These are phyloP conservation scores for Leptarthrus brevirostris DNA, from an alignment of 2,888 invertebrate species.

Conservation along the genomic window DNA sequence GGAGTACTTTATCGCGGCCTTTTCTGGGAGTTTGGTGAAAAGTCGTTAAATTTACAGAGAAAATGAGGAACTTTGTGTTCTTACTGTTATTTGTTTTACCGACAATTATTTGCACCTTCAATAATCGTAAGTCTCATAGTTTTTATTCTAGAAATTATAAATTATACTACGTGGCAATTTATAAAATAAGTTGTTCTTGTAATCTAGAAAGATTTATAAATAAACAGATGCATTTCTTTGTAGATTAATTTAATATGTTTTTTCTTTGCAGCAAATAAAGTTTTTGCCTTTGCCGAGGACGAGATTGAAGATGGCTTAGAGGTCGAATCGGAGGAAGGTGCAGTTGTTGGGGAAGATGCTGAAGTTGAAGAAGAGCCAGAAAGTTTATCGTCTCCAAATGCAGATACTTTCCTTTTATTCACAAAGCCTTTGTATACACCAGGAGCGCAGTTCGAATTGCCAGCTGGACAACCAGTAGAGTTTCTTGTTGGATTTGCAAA, in stretches of 20 bases:
- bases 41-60: conserved; percentile 54
- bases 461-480: conserved; percentile 90
- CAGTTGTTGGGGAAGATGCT: conserved; percentile 72
- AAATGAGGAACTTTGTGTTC: conserved; percentile 78
- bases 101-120: conserved; percentile 76
- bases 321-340: conserved; percentile 74
- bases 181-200: background rate
- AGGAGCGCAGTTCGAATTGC: conserved; percentile 75
- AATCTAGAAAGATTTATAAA: background rate
- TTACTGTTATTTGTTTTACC: conserved; percentile 76
- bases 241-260: conserved; percentile 54
- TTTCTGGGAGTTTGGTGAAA: background rate
- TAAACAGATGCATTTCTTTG: conserved; percentile 69
- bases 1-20: conserved; percentile 19
- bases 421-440: conserved; percentile 77
- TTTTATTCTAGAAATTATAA: background rate
- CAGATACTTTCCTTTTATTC: conserved; percentile 91
- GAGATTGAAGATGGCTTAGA: conserved; percentile 76
- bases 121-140: conserved; percentile 74
- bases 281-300: conserved; percentile 69
- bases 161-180: conserved; percentile 30
- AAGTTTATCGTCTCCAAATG: conserved; percentile 85
- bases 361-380: conserved; percentile 70
- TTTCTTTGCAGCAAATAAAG: conserved; percentile 66
- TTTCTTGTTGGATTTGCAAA: conserved; percentile 97